These are phyloP conservation scores for Tenthredo distinguenda DNA, from an alignment of 2,888 invertebrate genomes.

Conservation along the genomic window DNA sequence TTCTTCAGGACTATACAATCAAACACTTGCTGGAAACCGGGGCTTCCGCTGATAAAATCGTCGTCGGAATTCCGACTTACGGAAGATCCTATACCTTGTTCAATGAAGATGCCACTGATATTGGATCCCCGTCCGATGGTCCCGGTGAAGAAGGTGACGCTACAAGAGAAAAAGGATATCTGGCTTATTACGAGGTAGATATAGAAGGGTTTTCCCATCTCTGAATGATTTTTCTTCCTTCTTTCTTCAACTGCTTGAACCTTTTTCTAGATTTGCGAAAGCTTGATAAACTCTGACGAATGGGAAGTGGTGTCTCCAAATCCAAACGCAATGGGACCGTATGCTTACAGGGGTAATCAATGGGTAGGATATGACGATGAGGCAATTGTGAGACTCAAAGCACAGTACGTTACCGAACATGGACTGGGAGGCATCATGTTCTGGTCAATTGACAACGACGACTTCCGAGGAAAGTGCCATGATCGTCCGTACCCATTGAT, in stretches of 20 bases:
- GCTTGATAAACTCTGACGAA: constrained; percentile 85
- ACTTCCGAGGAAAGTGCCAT: constrained; percentile 94
- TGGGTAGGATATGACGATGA: constrained; percentile 97
- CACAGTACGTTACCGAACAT: constrained; percentile 91
- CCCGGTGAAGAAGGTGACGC: constrained; percentile 95
- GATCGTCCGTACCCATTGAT: constrained; percentile 93
- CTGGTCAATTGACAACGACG: constrained; percentile 97
- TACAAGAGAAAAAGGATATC: constrained; percentile 94
- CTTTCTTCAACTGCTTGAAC: constrained; percentile 29
- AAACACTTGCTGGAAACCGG: constrained; percentile 90
- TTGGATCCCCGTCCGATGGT: constrained; percentile 94
- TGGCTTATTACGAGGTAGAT: constrained; percentile 94
- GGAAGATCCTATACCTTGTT: constrained; percentile 94
- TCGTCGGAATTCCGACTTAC: constrained; percentile 93
- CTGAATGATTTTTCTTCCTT: neutral
- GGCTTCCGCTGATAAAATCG: constrained; percentile 88
- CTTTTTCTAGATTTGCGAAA: constrained; percentile 89
- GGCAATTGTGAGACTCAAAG: constrained; percentile 89
- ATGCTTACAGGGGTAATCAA: constrained; percentile 91
- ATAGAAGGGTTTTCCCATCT: neutral
- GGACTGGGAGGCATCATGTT: constrained; percentile 95
- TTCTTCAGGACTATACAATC: constrained; percentile 90
- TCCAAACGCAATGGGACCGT: constrained; percentile 92
- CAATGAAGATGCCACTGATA: constrained; percentile 90
- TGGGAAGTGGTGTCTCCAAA: constrained; percentile 93